Conservation (phyloP, 2,888 invertebrate species). For the Pasiphila rectangulata region DNA sequence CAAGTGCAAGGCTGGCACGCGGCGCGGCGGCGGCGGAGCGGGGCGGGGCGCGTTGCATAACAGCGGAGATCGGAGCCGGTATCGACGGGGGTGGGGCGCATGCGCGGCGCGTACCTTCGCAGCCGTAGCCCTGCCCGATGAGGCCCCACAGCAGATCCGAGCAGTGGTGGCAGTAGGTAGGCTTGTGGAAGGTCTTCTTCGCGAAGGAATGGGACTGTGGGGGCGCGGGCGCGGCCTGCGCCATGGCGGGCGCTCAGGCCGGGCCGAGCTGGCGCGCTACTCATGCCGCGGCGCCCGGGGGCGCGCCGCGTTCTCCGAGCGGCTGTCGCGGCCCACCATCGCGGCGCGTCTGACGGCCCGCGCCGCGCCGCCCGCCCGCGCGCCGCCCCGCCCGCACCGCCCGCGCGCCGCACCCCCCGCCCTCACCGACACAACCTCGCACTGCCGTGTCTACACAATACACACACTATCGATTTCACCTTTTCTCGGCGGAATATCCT, state of each 20-base stretch:
- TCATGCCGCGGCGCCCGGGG: conserved; percentile 80
- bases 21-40: conserved; percentile 33
- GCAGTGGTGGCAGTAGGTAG: conserved; percentile 99
- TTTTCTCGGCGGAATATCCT: conserved; percentile 34
- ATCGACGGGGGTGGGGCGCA: conserved; percentile 73
- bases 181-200: conserved; percentile 99
- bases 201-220: conserved; percentile 95
- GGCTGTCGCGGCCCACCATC: conserved; percentile 82
- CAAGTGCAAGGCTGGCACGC: conserved; percentile 48
- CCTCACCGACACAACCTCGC: conserved; percentile 36
- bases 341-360: conserved; percentile 77
- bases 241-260: conserved; percentile 80
- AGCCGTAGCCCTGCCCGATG: conserved; percentile 99
- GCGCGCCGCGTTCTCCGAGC: conserved; percentile 81
- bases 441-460: conserved; percentile 13
- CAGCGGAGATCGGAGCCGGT: conserved; percentile 60
- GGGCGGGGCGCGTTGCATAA: conserved; percentile 62
- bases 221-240: conserved; percentile 83
- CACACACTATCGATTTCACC: conserved; percentile 52
- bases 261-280: conserved; percentile 77
- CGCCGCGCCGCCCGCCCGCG: conserved; percentile 45
- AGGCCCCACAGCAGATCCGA: conserved; percentile 99
- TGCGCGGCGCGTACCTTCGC: conserved; percentile 93
- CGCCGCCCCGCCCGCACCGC: conserved; percentile 36
- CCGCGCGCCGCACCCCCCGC: conserved; percentile 9